Conservation (phyloP, 1,140 invertebrate genomes). For the Brachionus koreanus region DNA sequence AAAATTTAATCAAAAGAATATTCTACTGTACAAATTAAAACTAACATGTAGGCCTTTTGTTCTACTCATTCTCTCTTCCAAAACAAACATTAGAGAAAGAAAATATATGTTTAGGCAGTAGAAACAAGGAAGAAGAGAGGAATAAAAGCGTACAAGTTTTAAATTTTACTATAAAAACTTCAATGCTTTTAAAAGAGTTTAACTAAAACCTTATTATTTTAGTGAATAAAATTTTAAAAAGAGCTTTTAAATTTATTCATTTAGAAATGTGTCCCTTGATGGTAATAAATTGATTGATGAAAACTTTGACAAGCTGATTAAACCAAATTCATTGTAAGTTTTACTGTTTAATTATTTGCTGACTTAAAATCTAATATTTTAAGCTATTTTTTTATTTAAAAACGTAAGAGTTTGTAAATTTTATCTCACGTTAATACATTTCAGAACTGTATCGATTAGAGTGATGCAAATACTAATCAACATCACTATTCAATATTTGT, state of each 20-base stretch:
- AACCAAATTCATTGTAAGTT: neutral
- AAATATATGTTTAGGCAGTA: no score
- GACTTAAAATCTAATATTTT: neutral
- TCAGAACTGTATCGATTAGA: constrained; percentile 52
- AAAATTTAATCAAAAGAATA: no score
- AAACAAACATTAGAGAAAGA: no score
- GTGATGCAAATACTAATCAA: neutral
- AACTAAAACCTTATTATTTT: no score
- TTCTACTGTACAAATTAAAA: no score
- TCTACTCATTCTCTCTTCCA: no score
- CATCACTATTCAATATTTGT: neutral
- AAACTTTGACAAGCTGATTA: neutral
- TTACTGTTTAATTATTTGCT: neutral
- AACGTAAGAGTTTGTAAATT: constrained; percentile 46
- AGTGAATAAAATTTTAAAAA: no score
- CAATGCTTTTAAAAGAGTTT: no score
- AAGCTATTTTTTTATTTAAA: neutral
- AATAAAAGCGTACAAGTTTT: no score
- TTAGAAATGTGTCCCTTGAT: constrained; percentile 53
- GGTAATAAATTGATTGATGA: constrained; percentile 50
- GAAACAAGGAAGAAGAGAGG: no score
- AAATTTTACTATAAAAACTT: no score
- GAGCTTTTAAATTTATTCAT: neutral
- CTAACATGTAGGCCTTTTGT: no score
- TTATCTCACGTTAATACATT: constrained; percentile 52